Evolutionary conservation across 2,113 vertebrate species (phyloP), one percentile per base, ranked within the genome.

Genomic region (Bagarius yarrelli): DNA sequence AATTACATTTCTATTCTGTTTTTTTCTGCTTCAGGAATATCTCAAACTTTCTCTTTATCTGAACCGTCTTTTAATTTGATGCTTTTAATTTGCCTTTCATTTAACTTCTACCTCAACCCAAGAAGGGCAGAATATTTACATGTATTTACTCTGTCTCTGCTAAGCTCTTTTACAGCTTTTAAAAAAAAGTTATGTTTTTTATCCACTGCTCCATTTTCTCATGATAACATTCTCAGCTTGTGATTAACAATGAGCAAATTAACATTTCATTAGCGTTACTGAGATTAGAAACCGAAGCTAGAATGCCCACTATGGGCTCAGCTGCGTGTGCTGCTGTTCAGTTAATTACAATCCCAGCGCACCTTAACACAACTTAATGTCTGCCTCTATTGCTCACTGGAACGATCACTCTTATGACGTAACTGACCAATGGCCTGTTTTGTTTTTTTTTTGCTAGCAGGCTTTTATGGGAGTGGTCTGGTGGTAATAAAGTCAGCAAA

Each of bases 281-380:
- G 74, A 80, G 55, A 79, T 80, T 27, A 64, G 53, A 83, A 76
- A 55, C 36, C 85, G 50, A 72, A 79, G 79, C 52, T 44, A 81
- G 81, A 81, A 86, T 87, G 85, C 44, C 53, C 76, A 84, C 69
- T 55, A 57, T 69, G 75, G 85, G 82, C 85, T 84, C 87, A 88
- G 86, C 85, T 88, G 86, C 83, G 59, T 71, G 80, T 60, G 78
- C 81, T 82, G 80, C 36, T 56, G 63, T 52, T 83, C 84, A 87
- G 77, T 89, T 88, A 88, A 88, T 89, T 89, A 81, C 66, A 82
- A 76, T 80, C 83, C 78, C 76, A 75, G 44, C 85, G 85, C 83
- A 30, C 81, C 15, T 13, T 55, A 9, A 80, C 78, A 44, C 52
- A 59, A 71, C 83, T 50, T 83, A 83, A 86, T 84, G 34, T 79